phyloP scores from a whole-genome alignment of 2,888 invertebrate species.

The Drosophila maculinotata region DNA sequence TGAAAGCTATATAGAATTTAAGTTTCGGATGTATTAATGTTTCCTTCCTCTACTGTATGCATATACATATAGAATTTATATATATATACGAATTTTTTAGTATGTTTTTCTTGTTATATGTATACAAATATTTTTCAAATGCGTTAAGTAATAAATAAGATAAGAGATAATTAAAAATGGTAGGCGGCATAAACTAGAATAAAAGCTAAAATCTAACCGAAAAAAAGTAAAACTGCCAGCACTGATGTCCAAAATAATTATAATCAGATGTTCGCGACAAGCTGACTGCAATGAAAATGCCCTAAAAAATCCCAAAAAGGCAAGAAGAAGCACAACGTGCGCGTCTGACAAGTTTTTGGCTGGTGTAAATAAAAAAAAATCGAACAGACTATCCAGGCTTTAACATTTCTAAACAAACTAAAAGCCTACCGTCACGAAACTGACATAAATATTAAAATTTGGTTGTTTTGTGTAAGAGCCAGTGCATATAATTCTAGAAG shows the following conservation, averaged over 20 bases:
- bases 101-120: no score
- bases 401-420: slow-evolving; percentile 29
- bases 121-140: no score
- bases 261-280: slow-evolving; percentile 56
- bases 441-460: slow-evolving; percentile 3
- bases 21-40: background rate
- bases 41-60: no score
- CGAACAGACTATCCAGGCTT: slow-evolving; percentile 41
- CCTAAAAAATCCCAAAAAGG: slow-evolving; percentile 54
- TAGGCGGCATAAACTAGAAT: no score
- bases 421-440: slow-evolving; percentile 9
- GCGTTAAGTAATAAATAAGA: no score
- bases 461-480: slow-evolving; percentile 2
- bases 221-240: slow-evolving; percentile 7
- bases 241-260: slow-evolving; percentile 9
- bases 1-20: background rate
- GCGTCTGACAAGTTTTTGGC: slow-evolving; percentile 58
- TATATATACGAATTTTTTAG: no score
- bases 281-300: slow-evolving; percentile 34
- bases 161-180: no score
- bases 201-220: background rate
- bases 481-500: slow-evolving; percentile 11
- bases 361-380: slow-evolving; percentile 64
- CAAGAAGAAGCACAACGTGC: slow-evolving; percentile 63
- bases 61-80: no score